phyloP scores from a whole-genome alignment of 1,140 invertebrate genomes.

The Trypoxylus dichotomus region DNA sequence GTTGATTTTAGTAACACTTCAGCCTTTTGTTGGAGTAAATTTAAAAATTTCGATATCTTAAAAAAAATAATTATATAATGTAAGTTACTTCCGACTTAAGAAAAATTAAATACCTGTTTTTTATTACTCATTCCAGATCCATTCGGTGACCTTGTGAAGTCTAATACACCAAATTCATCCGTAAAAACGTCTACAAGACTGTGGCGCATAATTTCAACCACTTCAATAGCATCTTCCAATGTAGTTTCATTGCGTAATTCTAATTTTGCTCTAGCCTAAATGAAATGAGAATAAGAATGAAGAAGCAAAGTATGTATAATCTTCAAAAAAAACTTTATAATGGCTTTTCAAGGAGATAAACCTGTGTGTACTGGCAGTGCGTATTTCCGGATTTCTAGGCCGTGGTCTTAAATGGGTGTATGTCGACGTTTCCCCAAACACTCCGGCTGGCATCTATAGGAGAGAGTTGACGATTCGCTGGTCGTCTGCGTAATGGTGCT shows the following conservation, averaged over 20 bases:
- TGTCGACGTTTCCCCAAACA: no score
- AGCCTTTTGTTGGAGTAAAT: constrained; percentile 66
- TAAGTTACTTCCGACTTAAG: background rate
- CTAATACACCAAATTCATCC: constrained; percentile 69
- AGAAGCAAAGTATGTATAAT: background rate
- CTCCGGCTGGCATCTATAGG: no score
- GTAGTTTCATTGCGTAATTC: constrained; percentile 82
- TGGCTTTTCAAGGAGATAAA: no score
- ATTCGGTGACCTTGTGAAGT: constrained; percentile 70
- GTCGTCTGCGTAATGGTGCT: no score
- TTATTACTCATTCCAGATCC: constrained; percentile 73
- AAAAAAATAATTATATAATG: constrained; percentile 44
- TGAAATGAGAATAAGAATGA: background rate
- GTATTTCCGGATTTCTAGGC: no score
- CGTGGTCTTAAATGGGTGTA: no score
- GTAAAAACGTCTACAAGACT: constrained; percentile 77
- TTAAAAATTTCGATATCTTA: constrained; percentile 78
- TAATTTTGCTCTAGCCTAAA: constrained; percentile 78
- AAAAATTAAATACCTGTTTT: constrained; percentile 59
- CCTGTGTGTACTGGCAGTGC: no score
- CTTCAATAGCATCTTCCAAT: constrained; percentile 78
- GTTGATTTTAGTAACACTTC: constrained; percentile 66
- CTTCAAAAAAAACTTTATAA: no score
- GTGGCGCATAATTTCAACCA: constrained; percentile 82
- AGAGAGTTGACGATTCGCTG: no score